Evolutionary conservation across 2,797 vertebrate genomes (phyloP).

Genomic region (Corythornis leucogaster): DNA sequence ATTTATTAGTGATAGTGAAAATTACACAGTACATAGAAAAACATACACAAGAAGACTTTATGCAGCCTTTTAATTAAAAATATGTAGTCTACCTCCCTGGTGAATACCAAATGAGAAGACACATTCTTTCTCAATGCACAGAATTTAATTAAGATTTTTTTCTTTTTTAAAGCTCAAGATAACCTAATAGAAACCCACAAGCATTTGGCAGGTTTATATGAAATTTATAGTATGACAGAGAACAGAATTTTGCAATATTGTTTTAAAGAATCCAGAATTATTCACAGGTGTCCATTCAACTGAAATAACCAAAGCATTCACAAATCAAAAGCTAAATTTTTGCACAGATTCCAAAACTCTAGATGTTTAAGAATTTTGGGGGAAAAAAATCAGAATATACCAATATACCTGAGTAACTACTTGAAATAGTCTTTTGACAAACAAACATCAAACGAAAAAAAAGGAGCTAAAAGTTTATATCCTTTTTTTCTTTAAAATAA

Average conservation of each 20-base stretch:
- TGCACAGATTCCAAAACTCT: neutral
- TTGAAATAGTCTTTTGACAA: neutral
- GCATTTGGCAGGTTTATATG: neutral
- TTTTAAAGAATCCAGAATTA: neutral
- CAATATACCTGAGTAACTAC: neutral
- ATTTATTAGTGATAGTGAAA: neutral
- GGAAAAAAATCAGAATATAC: neutral
- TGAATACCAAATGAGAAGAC: neutral
- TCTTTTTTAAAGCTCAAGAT: neutral
- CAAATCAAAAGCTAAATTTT: neutral
- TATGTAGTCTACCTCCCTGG: neutral
- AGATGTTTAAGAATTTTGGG: neutral
- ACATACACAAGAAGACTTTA: accelerated
- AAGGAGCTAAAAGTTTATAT: neutral
- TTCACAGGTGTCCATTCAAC: neutral
- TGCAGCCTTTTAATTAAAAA: neutral
- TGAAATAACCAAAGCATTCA: neutral
- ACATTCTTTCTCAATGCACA: neutral
- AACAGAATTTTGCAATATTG: neutral
- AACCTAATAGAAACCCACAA: neutral
- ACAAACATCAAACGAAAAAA: neutral
- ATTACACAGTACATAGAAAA: neutral
- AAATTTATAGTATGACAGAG: neutral
- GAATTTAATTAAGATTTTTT: neutral
- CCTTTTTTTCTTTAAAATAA: neutral